Evolutionary conservation across 1,140 invertebrate species (phyloP), one percentile per base, ranked within the genome.

Genomic region (Gryllus bimaculatus): DNA sequence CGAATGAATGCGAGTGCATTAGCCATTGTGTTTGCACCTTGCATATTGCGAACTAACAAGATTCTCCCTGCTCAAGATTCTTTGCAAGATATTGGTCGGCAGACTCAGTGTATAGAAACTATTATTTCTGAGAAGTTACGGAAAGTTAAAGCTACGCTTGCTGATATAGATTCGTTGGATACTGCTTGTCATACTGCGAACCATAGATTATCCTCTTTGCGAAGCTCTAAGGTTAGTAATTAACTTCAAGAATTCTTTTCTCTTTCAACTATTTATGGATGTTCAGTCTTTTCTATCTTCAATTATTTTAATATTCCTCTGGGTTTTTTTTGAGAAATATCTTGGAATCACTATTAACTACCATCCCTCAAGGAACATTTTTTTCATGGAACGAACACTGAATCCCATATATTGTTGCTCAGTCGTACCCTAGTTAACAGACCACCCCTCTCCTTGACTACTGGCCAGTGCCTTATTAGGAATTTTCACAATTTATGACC

Each of bases 1-100:
- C 91, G 95, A 80, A 99, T 99, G 97, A 95, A 92, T 81, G 89
- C 95, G 0, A 94, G 94, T 82, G 94, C 95, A 73, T 86, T 99
- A 78, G 95, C 97, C 20, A 97, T 98, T 82, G 95, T 98, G 75
- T 98, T 98, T 87, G 96, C 96, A 13, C 97, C 97, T 8, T 98
- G 96, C 86, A 94, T 98, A 78, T 87, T 98, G 79, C 89, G 96
- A 77, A 95, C 95, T 49, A 94, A 94, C 85, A 92, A 95, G 84
- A 85, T 91, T 75, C 89, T 96, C 77, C 94, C 95, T 48, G 96
- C 95, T 18, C 96, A 98, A 86, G 96, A 96, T 84, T 94, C 94
- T 82, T 88, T 97, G 77, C 91, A 92, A 82, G 93, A 94, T 83
- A 94, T 95, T 80, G 89, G 91, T 80, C 88, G 91, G 13, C 93